phyloP scores from a whole-genome alignment of 2,797 vertebrate species.

The Ceyx erithaca region DNA sequence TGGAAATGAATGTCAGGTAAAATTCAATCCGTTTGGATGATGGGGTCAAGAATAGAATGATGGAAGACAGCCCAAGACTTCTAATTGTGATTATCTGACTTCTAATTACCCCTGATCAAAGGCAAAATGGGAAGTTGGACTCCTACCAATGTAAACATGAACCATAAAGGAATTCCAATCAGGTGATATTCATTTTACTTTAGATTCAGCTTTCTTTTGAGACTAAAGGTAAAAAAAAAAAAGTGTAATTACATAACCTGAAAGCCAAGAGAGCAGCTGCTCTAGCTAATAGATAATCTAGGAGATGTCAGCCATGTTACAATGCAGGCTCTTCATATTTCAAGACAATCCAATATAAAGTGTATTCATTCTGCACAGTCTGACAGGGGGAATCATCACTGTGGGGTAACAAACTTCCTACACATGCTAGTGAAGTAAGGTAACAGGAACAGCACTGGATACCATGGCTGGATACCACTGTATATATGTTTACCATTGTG shows the following conservation, averaged over 20 bases:
- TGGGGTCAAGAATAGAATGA: conserved; percentile 68
- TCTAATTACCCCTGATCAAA: conserved; percentile 79
- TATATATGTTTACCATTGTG: too few species aligned
- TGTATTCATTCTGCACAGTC: neutral
- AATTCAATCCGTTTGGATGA: conserved; percentile 72
- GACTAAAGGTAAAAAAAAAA: conserved; percentile 50
- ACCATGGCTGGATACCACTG: neutral
- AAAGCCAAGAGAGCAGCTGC: conserved; percentile 42
- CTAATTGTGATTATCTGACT: conserved; percentile 74
- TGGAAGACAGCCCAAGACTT: conserved; percentile 72
- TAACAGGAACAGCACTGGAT: neutral
- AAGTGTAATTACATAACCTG: conserved; percentile 46
- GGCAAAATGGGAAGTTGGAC: conserved; percentile 74
- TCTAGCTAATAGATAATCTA: conserved; percentile 20
- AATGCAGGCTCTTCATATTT: neutral
- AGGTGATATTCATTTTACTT: conserved; percentile 64
- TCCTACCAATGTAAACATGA: conserved; percentile 65
- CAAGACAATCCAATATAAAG: neutral
- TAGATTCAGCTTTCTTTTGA: conserved; percentile 41
- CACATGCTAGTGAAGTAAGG: neutral
- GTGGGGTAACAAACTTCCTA: neutral
- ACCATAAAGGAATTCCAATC: conserved; percentile 71
- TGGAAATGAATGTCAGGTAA: conserved; percentile 76
- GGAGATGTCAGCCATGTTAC: neutral
- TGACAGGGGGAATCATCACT: neutral